These are phyloP conservation scores for Drosophila sproati DNA, from an alignment of 1,140 invertebrate species.

Conservation along the genomic window DNA sequence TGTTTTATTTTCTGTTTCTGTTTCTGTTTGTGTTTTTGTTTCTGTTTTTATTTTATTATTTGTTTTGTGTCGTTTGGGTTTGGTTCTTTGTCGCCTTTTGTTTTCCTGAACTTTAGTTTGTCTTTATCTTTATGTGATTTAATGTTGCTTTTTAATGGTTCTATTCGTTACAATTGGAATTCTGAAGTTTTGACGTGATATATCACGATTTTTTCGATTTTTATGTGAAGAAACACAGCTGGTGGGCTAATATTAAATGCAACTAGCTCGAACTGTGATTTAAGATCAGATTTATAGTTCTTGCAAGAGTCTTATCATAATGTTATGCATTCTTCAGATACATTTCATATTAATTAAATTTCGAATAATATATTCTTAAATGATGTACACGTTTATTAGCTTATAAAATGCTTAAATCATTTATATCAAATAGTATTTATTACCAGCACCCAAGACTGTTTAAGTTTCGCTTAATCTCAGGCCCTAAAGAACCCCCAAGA, in stretches of 20 bases:
- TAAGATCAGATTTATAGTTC: constrained; percentile 5
- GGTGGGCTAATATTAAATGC: constrained; percentile 12
- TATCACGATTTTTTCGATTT: constrained; percentile 42
- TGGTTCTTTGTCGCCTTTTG: constrained; percentile 42
- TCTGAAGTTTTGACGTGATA: constrained; percentile 52
- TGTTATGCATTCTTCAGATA: too few relatives aligned
- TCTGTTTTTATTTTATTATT: constrained; percentile 36
- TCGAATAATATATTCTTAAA: too few relatives aligned
- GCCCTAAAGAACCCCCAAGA: constrained; percentile 1
- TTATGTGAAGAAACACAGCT: constrained; percentile 26
- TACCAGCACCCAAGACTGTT: neutral
- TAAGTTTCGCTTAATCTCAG: neutral
- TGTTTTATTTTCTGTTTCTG: constrained; percentile 40
- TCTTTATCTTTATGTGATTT: constrained; percentile 9
- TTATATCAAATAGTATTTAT: too few relatives aligned
- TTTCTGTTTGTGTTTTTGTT: constrained; percentile 38
- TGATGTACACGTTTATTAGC: too few relatives aligned
- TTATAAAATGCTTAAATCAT: too few relatives aligned
- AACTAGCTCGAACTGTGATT: neutral
- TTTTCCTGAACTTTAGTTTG: constrained; percentile 25
- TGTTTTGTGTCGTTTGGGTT: constrained; percentile 47
- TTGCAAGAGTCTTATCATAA: too few relatives aligned
- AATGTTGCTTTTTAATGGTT: constrained; percentile 8
- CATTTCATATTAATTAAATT: too few relatives aligned
- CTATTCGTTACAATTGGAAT: constrained; percentile 43